Base-by-base conservation (phyloP, 2,797 vertebrate genomes). In the Lutjanus argentimaculatus region DNA sequence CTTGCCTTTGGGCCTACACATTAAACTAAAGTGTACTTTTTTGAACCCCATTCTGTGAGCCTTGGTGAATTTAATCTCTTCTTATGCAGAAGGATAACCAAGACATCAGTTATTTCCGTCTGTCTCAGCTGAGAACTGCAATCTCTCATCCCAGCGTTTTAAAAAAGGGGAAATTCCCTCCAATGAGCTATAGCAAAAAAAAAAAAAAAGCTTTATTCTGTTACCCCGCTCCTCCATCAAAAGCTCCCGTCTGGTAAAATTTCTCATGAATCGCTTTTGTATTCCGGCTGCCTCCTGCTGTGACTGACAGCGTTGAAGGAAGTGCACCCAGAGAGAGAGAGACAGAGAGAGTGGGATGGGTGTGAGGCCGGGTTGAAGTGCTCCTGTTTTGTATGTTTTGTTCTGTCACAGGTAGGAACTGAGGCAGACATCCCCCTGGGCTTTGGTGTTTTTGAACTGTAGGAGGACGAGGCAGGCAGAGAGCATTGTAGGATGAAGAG, bases 251-350 rank as follows among this genome's bases (percentile, higher is more conserved):
- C 69, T 74, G 80, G 72, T 75, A 61, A 83, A 84, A 75, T 72
- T 72, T 80, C 61, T 76, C 75, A 76, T 83, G 73, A 88, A 83
- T 84, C 49, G 43, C 65, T 88, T 85, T 67, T 74, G 77, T 76
- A 65, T 86, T 84, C 67, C 1, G 30, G 63, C 83, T 84, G 82
- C 79, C 66, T 43, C 30, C 76, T 65, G 77, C 77, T 59, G 79
- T 30, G 72, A 75, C 53, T 67, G 59, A 77, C 73, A 55, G 72
- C 59, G 78, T 65, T 80, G 71, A 81, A 85, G 88, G 84, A 85
- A 83, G 85, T 8, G 53, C 70, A 82, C 72, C 52, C 62, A 83
- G 58, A 55, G 82, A 75, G 79, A 76, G 67, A 75, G 67, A 74
- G 43, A 66, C 62, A 82, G 58, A 66, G 74, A 74, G 61, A 14